Evolutionary conservation across 2,888 invertebrate species (phyloP).

Genomic region (Autographa gamma): DNA sequence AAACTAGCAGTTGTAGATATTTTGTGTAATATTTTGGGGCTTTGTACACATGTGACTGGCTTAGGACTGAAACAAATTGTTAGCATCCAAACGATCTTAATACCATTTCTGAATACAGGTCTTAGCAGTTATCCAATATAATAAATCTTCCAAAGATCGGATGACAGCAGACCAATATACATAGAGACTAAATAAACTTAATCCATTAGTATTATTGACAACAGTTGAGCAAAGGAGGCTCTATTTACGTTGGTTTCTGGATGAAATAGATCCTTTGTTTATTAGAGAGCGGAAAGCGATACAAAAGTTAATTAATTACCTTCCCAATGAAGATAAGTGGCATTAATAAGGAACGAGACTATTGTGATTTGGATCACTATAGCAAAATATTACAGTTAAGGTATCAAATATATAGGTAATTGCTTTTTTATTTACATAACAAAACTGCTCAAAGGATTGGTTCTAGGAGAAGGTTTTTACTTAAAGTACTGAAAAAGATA

Average conservation of each 20-base stretch:
- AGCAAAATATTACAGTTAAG: no score
- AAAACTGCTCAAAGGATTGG: no score
- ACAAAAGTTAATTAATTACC: background rate
- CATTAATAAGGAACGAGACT: background rate
- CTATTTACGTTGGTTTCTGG: constrained; percentile 23
- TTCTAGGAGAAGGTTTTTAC: no score
- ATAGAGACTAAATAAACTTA: constrained; percentile 19
- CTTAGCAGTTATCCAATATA: background rate
- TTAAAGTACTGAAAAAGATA: no score
- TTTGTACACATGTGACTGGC: no score
- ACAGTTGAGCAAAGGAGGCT: constrained; percentile 18
- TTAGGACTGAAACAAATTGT: no score
- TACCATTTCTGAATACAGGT: no score
- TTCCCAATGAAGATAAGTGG: background rate
- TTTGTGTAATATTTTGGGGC: no score
- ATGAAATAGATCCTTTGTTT: constrained; percentile 29
- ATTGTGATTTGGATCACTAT: background rate
- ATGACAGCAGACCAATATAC: background rate
- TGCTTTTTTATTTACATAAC: no score
- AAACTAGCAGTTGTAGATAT: no score
- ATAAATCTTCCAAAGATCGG: background rate
- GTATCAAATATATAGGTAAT: no score
- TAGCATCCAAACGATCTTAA: no score
- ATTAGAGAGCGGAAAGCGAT: constrained; percentile 17
- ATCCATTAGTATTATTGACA: constrained; percentile 47